Percentiles rank a stretch among this genome's conserved stretches.
Conservation (phyloP, 2,113 vertebrate genomes). For the Dicrurus megarhynchus region DNA sequence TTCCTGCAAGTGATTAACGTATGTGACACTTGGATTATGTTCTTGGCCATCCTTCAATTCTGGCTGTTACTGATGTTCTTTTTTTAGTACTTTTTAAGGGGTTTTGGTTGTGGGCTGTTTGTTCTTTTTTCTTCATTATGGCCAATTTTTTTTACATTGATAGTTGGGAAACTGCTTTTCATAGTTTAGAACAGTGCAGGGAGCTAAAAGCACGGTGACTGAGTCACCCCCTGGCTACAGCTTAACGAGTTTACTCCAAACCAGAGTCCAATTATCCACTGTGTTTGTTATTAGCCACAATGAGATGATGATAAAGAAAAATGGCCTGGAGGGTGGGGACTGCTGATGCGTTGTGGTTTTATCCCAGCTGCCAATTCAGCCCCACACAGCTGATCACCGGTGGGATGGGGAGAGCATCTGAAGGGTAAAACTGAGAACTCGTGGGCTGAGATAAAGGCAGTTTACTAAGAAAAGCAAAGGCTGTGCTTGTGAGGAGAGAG, state of each 20-base stretch:
- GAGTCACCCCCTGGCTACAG: conserved; percentile 20
- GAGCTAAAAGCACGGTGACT: conserved; percentile 21
- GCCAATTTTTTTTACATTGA: not conserved
- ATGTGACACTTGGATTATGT: not conserved
- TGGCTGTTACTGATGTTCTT: not conserved
- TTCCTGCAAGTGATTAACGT: not conserved
- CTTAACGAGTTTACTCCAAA: conserved; percentile 45
- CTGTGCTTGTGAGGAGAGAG: not conserved
- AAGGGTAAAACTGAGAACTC: not conserved
- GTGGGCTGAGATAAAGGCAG: not conserved
- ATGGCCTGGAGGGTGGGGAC: not conserved
- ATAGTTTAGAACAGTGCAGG: not conserved
- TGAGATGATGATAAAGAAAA: not conserved
- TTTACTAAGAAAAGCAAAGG: not conserved
- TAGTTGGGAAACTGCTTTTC: not conserved
- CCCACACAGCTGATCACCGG: not conserved
- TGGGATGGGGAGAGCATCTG: not conserved
- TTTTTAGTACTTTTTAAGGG: not conserved
- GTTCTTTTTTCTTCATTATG: not conserved
- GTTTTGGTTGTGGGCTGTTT: not conserved
- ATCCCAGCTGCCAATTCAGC: not conserved
- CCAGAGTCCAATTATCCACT: conserved; percentile 31
- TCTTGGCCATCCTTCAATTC: not conserved
- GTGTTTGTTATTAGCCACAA: conserved; percentile 34
- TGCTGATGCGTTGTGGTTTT: not conserved